phyloP scores from a whole-genome alignment of 2,797 vertebrate species.

The Ataeniobius toweri region DNA sequence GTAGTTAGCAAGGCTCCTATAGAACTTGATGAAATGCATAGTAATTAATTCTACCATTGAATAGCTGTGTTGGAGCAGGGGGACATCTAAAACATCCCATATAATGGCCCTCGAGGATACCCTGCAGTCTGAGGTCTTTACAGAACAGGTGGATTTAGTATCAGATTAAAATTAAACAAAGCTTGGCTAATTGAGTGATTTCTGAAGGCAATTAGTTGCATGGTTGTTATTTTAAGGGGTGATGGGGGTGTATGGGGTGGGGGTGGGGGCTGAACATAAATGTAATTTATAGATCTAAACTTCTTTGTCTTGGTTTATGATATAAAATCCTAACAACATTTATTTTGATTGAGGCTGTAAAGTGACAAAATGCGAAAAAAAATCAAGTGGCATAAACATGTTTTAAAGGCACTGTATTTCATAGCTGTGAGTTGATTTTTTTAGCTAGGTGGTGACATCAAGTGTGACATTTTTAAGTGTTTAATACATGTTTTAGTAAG shows the following conservation, averaged over 20 bases:
- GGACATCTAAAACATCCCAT: background rate
- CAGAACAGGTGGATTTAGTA: background rate
- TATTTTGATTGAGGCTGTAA: background rate
- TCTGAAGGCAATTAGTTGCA: background rate
- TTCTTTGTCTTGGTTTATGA: background rate
- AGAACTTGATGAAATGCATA: too few species aligned
- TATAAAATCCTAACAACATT: background rate
- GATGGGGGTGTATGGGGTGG: too few species aligned
- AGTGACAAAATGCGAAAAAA: background rate
- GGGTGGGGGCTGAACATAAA: background rate
- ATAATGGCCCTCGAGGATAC: background rate
- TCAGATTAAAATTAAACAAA: background rate
- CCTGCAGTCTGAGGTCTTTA: background rate
- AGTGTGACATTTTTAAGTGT: background rate
- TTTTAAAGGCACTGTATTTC: background rate
- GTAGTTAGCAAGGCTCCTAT: too few species aligned
- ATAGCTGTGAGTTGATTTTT: background rate
- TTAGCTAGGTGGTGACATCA: background rate
- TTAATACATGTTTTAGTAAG: conserved; percentile 14
- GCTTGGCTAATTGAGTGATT: background rate
- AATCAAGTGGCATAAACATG: background rate
- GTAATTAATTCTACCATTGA: too few species aligned
- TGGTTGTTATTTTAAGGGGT: background rate
- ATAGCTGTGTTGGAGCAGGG: background rate
- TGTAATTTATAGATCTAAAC: background rate